A percentile compares a stretch with the other conserved stretches of the same genome.
These are phyloP conservation scores for Micromesistius poutassou DNA, from an alignment of 2,797 vertebrate genomes.

Conservation along the genomic window DNA sequence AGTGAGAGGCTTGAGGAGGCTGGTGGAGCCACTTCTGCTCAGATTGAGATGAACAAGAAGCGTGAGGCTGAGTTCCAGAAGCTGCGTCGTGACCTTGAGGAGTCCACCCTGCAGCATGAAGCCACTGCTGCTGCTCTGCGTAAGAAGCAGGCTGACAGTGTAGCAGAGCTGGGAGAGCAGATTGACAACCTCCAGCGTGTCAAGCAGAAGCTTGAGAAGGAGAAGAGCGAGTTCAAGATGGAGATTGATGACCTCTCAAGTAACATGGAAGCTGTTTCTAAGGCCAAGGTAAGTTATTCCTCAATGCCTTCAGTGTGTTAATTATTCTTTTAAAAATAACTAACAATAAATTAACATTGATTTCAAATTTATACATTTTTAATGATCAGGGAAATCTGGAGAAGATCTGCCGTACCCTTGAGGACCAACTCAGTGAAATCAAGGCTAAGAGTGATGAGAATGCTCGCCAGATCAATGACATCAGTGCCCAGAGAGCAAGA, in stretches of 20 bases:
- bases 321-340: too few relatives aligned
- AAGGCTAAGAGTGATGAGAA: constrained; percentile 75
- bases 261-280: constrained; percentile 68
- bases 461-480: constrained; percentile 66
- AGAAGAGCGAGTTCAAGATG: constrained; percentile 82
- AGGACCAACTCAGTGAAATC: constrained; percentile 74
- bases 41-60: too few relatives aligned
- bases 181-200: constrained; percentile 65
- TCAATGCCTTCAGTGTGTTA: background rate
- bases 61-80: too few relatives aligned
- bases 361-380: background rate
- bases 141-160: constrained; percentile 6
- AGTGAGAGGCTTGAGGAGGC: constrained; percentile 4
- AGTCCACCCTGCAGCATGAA: too few relatives aligned
- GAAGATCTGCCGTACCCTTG: constrained; percentile 69
- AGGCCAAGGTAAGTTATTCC: constrained; percentile 16
- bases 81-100: too few relatives aligned
- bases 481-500: constrained; percentile 65
- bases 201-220: constrained; percentile 82
- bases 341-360: background rate
- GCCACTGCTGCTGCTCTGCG: too few relatives aligned
- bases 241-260: constrained; percentile 77
- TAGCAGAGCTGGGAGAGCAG: constrained; percentile 2
- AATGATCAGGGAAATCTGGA: constrained; percentile 70
- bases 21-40: too few relatives aligned